Conservation (phyloP, 2,797 vertebrate species). For the Smutsia gigantea region DNA sequence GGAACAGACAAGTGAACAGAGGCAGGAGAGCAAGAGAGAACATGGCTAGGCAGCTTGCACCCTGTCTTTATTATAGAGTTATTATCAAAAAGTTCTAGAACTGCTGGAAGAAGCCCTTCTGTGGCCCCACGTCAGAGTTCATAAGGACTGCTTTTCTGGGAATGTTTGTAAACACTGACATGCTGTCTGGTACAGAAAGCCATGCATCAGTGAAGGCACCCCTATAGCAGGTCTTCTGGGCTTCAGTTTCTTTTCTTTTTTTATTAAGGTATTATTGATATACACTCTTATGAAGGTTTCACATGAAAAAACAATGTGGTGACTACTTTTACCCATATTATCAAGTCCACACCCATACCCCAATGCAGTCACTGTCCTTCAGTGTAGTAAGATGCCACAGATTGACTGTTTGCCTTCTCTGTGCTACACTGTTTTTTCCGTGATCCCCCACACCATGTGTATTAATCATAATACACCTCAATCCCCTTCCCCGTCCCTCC, state of each 20-base stretch:
- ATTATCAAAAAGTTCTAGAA: conserved; percentile 49
- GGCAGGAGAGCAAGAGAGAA: conserved; percentile 22
- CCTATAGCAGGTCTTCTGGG: neutral
- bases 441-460: too few species aligned
- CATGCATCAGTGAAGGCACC: neutral
- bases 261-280: too few species aligned
- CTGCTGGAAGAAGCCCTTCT: conserved; percentile 17
- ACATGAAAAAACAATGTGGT: too few species aligned
- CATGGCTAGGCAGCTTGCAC: neutral
- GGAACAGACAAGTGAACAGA: neutral
- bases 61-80: neutral
- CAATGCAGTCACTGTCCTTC: too few species aligned
- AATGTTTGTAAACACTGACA: neutral
- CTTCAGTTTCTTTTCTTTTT: neutral
- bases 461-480: too few species aligned
- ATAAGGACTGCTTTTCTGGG: neutral
- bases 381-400: too few species aligned
- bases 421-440: too few species aligned
- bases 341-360: too few species aligned
- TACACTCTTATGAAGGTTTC: too few species aligned
- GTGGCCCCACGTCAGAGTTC: neutral
- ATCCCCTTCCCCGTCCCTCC: too few species aligned
- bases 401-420: too few species aligned
- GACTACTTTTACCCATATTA: too few species aligned
- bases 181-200: neutral